Evolutionary conservation across 2,797 vertebrate genomes (phyloP).

Genomic region (Masticophis lateralis): DNA sequence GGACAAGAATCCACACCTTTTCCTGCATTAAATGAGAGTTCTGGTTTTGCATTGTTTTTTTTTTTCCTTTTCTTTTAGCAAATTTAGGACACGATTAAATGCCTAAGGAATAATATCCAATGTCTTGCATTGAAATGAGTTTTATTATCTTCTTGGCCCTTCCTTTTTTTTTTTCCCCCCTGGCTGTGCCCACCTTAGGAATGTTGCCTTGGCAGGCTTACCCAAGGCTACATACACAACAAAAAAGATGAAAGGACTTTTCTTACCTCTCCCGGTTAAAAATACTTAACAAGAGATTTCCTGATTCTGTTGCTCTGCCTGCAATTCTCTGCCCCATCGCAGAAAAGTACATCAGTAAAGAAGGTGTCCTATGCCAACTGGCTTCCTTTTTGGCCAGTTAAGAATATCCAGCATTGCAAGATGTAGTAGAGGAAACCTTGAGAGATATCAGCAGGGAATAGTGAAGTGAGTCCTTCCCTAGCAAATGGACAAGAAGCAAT

Average conservation of each 20-base stretch:
- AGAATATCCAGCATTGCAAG: not conserved
- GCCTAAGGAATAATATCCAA: not conserved
- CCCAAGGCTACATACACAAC: not conserved
- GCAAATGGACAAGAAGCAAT: too few species aligned
- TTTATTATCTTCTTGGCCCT: not conserved
- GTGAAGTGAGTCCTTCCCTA: too few species aligned
- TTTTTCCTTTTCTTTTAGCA: not conserved
- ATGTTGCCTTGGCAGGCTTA: not conserved
- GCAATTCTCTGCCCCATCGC: not conserved
- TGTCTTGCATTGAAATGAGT: not conserved
- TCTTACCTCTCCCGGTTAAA: not conserved
- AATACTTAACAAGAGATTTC: not conserved
- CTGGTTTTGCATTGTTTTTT: not conserved
- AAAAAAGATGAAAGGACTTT: not conserved
- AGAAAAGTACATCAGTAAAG: not conserved
- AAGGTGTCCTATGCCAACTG: not conserved
- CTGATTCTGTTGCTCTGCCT: not conserved
- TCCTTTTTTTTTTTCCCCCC: not conserved
- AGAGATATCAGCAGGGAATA: too few species aligned
- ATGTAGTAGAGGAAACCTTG: not conserved
- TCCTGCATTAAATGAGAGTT: not conserved
- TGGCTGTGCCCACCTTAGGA: not conserved
- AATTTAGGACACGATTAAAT: not conserved
- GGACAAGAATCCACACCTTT: not conserved
- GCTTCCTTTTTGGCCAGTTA: not conserved